These are phyloP conservation scores for Neomicropteryx cornuta DNA, from an alignment of 1,140 invertebrate genomes.

Conservation along the genomic window DNA sequence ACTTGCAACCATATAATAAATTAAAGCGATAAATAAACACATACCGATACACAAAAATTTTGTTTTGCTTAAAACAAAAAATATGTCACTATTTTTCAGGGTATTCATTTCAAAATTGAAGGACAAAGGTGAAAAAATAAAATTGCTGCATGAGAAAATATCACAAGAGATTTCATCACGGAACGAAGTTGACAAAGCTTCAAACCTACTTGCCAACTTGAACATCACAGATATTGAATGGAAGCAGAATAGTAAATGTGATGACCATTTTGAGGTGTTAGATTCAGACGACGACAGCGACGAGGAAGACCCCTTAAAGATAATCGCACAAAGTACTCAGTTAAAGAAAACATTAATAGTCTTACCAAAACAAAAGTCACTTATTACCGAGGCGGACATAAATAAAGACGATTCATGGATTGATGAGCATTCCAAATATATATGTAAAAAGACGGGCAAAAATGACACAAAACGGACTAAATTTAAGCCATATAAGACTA, in stretches of 20 bases:
- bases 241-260: constrained; percentile 54
- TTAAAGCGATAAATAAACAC: neutral
- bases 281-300: constrained; percentile 53
- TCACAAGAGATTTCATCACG: constrained; percentile 40
- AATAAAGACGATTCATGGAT: constrained; percentile 33
- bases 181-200: constrained; percentile 45
- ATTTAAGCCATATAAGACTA: constrained; percentile 56
- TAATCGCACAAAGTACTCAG: constrained; percentile 48
- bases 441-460: constrained; percentile 45
- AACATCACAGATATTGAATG: constrained; percentile 45
- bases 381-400: constrained; percentile 51
- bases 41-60: neutral
- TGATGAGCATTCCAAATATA: constrained; percentile 45
- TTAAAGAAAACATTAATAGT: constrained; percentile 47
- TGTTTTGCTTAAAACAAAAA: neutral
- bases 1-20: neutral
- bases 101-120: constrained; percentile 41
- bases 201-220: constrained; percentile 44
- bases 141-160: constrained; percentile 42
- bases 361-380: constrained; percentile 36
- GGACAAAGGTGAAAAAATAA: constrained; percentile 58
- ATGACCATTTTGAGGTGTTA: constrained; percentile 38
- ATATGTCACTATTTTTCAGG: constrained; percentile 14
- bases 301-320: constrained; percentile 51
- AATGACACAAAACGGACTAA: constrained; percentile 25